Conservation (phyloP, 2,888 invertebrate species). For the Eristalinus aeneus region DNA sequence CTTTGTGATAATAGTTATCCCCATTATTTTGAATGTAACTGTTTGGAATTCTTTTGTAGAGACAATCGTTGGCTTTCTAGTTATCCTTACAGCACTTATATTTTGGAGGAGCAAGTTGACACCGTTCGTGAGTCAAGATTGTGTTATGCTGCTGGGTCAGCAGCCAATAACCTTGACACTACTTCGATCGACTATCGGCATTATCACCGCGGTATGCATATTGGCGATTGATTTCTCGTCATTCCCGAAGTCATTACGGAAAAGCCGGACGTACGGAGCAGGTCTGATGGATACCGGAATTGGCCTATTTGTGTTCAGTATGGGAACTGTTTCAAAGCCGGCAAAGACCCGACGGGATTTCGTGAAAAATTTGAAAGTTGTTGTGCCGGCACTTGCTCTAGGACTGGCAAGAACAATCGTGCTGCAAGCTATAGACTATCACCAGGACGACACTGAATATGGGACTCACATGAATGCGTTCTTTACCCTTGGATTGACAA, state of each 20-base stretch:
- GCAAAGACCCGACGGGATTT: conserved; percentile 71
- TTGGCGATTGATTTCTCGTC: conserved; percentile 95
- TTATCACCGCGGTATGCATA: conserved; percentile 90
- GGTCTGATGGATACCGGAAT: conserved; percentile 98
- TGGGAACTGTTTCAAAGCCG: conserved; percentile 88
- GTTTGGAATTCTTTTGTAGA: conserved; percentile 80
- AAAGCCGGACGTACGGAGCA: conserved; percentile 92
- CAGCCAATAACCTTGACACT: conserved; percentile 84
- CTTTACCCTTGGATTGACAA: conserved; percentile 93
- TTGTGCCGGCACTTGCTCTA: conserved; percentile 82
- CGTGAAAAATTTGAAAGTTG: conserved; percentile 74
- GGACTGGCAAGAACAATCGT: conserved; percentile 85
- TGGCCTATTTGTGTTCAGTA: conserved; percentile 91
- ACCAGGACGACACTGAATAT: conserved; percentile 95
- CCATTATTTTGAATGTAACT: conserved; percentile 83
- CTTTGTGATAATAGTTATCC: conserved; percentile 82
- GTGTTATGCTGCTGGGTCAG: conserved; percentile 72
- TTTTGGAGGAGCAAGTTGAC: conserved; percentile 1
- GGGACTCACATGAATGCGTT: conserved; percentile 99
- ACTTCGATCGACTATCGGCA: conserved; percentile 86
- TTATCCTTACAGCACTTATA: neutral
- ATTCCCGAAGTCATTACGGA: conserved; percentile 93
- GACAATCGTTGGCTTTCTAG: conserved; percentile 18
- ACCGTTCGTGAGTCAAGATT: neutral
- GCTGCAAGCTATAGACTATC: conserved; percentile 87